Conservation (phyloP, 92 coral and sea anemone genomes). For the Porites cylindrica region DNA sequence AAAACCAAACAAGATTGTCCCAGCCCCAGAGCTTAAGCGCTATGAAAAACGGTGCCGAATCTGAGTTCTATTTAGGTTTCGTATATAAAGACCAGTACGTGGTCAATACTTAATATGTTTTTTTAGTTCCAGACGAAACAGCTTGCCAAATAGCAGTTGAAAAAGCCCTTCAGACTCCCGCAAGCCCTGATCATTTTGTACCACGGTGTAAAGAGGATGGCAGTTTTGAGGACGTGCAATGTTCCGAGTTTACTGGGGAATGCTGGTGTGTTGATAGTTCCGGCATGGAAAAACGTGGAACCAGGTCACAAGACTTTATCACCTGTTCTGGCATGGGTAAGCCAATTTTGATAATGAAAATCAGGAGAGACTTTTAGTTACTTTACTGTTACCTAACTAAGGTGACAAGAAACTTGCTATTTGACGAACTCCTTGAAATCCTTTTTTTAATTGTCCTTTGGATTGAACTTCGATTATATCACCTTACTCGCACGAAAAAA, state of each 20-base stretch:
- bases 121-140: conserved; percentile 20
- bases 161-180: conserved; percentile 60
- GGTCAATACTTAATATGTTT: no score
- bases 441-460: no score
- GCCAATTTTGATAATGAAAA: background rate
- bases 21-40: no score
- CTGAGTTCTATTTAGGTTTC: no score
- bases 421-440: no score
- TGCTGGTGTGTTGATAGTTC: conserved; percentile 88
- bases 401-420: no score
- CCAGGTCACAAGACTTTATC: conserved; percentile 79
- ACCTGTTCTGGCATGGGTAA: conserved; percentile 81
- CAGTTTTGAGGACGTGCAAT: conserved; percentile 79
- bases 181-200: conserved; percentile 59
- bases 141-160: conserved; percentile 73
- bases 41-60: no score
- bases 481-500: no score
- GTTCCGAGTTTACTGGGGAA: conserved; percentile 67
- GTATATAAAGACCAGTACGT: no score
- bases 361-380: background rate
- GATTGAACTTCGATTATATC: no score
- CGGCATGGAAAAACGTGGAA: conserved; percentile 74
- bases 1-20: no score
- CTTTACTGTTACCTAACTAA: no score
- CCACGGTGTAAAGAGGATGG: conserved; percentile 87